These are phyloP conservation scores for Lutjanus argentimaculatus DNA, from an alignment of 2,797 vertebrate species.

Conservation along the genomic window DNA sequence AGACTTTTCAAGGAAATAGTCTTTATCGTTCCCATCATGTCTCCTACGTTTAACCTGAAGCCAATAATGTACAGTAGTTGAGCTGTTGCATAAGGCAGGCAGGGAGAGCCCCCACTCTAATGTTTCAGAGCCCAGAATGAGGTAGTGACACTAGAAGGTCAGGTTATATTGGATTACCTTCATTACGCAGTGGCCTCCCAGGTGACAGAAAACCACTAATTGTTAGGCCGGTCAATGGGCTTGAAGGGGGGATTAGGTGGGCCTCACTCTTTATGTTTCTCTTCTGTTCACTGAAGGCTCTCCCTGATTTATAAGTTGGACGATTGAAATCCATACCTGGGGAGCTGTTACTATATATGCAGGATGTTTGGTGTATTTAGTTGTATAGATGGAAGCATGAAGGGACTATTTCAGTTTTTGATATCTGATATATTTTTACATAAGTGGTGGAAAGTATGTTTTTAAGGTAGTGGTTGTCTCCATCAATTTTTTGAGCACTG, in stretches of 20 bases:
- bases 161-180: constrained; percentile 64
- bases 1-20: constrained; percentile 5
- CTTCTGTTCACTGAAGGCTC: constrained; percentile 33
- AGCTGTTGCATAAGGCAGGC: constrained; percentile 50
- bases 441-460: background rate
- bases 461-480: background rate
- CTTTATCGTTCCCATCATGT: constrained; percentile 6
- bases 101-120: constrained; percentile 37
- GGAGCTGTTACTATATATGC: background rate
- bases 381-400: background rate
- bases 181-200: constrained; percentile 38
- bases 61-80: constrained; percentile 27
- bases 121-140: constrained; percentile 55
- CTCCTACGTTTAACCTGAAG: constrained; percentile 8
- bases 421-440: background rate
- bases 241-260: constrained; percentile 23
- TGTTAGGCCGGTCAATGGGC: constrained; percentile 36
- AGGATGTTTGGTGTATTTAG: background rate
- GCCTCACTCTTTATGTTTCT: constrained; percentile 29
- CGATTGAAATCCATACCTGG: constrained; percentile 40
- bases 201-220: constrained; percentile 61
- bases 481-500: background rate
- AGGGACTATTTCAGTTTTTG: background rate
- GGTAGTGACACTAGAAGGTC: constrained; percentile 57
- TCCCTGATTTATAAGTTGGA: constrained; percentile 35